Conservation (phyloP, 2,113 vertebrate genomes). For the Hydrolagus affinis region DNA sequence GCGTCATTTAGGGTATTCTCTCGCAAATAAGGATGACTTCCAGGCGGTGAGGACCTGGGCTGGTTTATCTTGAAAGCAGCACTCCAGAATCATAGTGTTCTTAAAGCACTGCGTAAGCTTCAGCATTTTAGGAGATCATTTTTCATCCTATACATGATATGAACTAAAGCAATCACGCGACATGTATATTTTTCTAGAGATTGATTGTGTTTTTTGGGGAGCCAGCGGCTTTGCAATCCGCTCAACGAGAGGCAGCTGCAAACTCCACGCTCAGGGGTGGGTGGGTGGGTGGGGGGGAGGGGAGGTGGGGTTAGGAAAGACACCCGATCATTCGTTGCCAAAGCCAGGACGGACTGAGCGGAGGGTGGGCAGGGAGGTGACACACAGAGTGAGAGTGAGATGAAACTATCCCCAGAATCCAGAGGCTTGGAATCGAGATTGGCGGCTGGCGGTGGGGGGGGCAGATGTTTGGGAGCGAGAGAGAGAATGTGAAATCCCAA, state of each 20-base stretch:
- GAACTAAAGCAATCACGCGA: conserved; percentile 24
- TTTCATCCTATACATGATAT: conserved; percentile 11
- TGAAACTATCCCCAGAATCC: no score
- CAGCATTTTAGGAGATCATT: conserved; percentile 8
- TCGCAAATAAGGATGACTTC: conserved; percentile 27
- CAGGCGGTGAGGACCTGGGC: not conserved
- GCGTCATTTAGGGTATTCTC: conserved; percentile 1
- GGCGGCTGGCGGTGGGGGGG: no score
- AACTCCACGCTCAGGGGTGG: not conserved
- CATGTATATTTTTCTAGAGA: conserved; percentile 30
- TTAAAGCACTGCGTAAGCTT: conserved; percentile 18
- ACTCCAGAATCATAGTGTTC: not conserved
- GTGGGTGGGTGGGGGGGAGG: no score
- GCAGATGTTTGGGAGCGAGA: no score
- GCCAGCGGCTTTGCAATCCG: not conserved
- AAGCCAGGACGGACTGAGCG: not conserved
- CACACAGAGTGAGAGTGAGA: no score
- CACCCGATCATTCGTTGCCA: no score
- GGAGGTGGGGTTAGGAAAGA: not conserved
- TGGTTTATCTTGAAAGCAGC: not conserved
- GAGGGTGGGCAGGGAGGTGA: not conserved
- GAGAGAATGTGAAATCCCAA: not conserved
- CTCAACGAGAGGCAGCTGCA: not conserved
- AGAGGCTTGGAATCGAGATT: no score
- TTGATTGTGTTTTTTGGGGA: not conserved